These are phyloP conservation scores for Drosophila affinis DNA, from an alignment of 2,888 invertebrate genomes.

Conservation along the genomic window DNA sequence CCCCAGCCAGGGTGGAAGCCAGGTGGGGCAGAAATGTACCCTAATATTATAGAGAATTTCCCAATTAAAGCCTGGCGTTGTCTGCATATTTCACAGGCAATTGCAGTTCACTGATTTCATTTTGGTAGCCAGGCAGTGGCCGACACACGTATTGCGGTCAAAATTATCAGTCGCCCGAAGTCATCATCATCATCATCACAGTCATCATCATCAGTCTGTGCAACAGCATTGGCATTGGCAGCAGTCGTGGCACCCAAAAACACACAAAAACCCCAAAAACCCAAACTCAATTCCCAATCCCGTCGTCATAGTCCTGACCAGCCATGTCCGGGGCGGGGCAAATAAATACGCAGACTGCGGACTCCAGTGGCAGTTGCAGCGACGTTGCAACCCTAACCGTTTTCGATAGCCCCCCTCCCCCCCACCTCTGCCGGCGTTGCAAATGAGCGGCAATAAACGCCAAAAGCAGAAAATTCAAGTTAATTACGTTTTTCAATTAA, in stretches of 20 bases:
- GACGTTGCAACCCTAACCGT: slow-evolving; percentile 36
- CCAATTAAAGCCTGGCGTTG: slow-evolving; percentile 15
- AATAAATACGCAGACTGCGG: slow-evolving; percentile 64
- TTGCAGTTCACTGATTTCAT: slow-evolving; percentile 40
- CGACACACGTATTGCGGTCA: slow-evolving; percentile 66
- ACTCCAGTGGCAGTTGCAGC: slow-evolving; percentile 22
- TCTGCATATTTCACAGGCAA: slow-evolving; percentile 42
- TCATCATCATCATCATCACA: slow-evolving; percentile 30
- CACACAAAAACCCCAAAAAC: slow-evolving; percentile 3
- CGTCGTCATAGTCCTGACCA: slow-evolving; percentile 22
- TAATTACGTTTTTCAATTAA: slow-evolving; percentile 79
- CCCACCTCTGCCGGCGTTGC: slow-evolving; percentile 39
- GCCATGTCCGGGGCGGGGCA: slow-evolving; percentile 36
- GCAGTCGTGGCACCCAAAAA: not conserved
- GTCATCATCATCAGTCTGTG: slow-evolving; percentile 8
- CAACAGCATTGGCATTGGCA: not conserved
- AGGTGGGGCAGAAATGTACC: no score
- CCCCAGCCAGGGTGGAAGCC: not conserved
- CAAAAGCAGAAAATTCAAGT: slow-evolving; percentile 78
- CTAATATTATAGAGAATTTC: not conserved
- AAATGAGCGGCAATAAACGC: slow-evolving; percentile 77
- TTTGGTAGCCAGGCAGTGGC: slow-evolving; percentile 30
- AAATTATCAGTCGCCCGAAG: slow-evolving; percentile 58
- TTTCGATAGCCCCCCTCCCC: slow-evolving; percentile 35
- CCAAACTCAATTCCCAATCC: slow-evolving; percentile 38